These are phyloP conservation scores for Cephalophus harveyi DNA, from an alignment of 2,113 vertebrate genomes.

Conservation along the genomic window DNA sequence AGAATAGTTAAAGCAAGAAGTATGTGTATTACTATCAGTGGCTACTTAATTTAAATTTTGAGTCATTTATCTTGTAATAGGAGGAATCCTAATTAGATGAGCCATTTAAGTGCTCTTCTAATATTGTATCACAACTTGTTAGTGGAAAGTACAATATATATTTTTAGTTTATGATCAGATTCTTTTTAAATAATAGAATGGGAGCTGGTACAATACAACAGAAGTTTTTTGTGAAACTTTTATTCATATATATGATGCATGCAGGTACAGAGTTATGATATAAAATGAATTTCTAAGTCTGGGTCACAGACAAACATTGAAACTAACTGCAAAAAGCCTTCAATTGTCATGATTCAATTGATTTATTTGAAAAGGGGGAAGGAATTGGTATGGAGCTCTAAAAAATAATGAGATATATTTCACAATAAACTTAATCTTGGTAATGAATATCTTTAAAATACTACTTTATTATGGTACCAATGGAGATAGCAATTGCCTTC, in stretches of 20 bases:
- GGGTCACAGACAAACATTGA: not conserved
- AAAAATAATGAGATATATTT: not conserved
- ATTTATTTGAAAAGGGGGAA: slow-evolving; percentile 20
- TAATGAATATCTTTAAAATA: slow-evolving; percentile 31
- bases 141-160: not conserved
- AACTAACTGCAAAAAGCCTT: not conserved
- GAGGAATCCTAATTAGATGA: slow-evolving; percentile 32
- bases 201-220: not conserved
- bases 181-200: not conserved
- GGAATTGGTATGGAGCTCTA: not conserved
- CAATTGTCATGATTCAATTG: not conserved
- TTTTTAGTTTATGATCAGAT: not conserved
- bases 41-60: slow-evolving; percentile 34
- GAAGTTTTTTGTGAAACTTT: slow-evolving; percentile 35
- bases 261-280: not conserved
- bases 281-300: slow-evolving; percentile 2
- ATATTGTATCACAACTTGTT: not conserved
- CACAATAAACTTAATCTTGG: slow-evolving; percentile 36
- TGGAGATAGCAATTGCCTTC: not conserved
- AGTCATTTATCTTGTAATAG: slow-evolving; percentile 35
- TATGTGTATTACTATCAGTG: not conserved
- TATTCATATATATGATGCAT: not conserved
- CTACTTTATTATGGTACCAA: not conserved
- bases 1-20: slow-evolving; percentile 12
- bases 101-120: slow-evolving; percentile 43